Evolutionary conservation across 2,888 invertebrate species (phyloP).

Genomic region (Thymelicus acteon): DNA sequence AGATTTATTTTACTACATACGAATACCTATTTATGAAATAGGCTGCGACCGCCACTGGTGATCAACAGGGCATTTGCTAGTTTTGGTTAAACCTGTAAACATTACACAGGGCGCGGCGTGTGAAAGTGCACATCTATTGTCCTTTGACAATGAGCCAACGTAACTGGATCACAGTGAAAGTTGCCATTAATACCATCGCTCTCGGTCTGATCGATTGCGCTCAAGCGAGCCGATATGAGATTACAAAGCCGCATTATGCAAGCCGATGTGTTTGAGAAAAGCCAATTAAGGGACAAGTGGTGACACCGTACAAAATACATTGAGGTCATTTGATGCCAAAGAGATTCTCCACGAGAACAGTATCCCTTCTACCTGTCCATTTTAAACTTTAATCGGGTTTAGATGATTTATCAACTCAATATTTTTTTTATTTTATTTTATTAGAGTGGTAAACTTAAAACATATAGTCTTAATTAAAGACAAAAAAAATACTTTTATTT

Average conservation of each 20-base stretch:
- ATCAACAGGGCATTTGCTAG: not conserved
- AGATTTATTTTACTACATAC: too few species aligned
- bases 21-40: too few species aligned
- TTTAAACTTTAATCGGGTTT: too few species aligned
- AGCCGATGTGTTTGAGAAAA: slow-evolving; percentile 3
- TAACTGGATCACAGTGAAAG: slow-evolving; percentile 75
- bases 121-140: slow-evolving; percentile 73
- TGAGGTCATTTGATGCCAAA: not conserved
- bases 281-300: slow-evolving; percentile 7
- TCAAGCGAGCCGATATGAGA: slow-evolving; percentile 2
- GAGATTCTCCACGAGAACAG: not conserved
- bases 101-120: slow-evolving; percentile 57
- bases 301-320: not conserved
- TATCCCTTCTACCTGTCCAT: not conserved
- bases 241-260: slow-evolving; percentile 3
- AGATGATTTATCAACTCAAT: too few species aligned
- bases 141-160: slow-evolving; percentile 66
- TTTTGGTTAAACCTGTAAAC: slow-evolving; percentile 16
- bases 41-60: too few species aligned
- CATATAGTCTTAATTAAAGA: too few species aligned
- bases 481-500: too few species aligned
- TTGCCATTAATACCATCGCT: slow-evolving; percentile 40
- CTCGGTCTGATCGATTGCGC: slow-evolving; percentile 29
- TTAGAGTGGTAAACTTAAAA: too few species aligned
- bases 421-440: too few species aligned